phyloP scores from a whole-genome alignment of 1,140 invertebrate species.

The Eupristina koningsbergeri region DNA sequence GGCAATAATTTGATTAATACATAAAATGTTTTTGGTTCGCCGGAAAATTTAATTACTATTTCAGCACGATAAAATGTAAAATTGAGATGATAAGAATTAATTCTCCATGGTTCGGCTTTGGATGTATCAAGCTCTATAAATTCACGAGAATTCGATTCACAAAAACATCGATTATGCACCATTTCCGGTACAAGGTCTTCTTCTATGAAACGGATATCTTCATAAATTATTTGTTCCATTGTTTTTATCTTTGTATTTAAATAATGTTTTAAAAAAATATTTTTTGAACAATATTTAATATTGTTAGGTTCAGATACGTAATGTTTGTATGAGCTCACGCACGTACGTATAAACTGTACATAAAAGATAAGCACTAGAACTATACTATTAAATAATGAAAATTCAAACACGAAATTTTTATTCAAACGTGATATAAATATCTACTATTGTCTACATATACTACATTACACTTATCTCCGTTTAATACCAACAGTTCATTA shows the following conservation, averaged over 20 bases:
- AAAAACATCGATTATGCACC: slow-evolving; percentile 66
- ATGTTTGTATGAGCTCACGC: neutral
- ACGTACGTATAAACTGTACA: neutral
- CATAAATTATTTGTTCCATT: neutral
- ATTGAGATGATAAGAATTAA: slow-evolving; percentile 37
- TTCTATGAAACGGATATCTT: slow-evolving; percentile 60
- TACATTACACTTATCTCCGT: no score
- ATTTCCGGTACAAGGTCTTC: slow-evolving; percentile 64
- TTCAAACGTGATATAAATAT: neutral
- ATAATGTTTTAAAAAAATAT: no score
- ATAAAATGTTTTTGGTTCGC: slow-evolving; percentile 55
- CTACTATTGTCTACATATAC: no score
- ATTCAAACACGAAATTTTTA: neutral
- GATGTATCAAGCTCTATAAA: slow-evolving; percentile 66
- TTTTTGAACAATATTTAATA: no score
- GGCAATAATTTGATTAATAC: slow-evolving; percentile 63
- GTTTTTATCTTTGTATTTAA: neutral
- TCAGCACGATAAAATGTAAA: slow-evolving; percentile 51
- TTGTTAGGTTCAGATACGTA: neutral
- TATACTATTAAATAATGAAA: neutral
- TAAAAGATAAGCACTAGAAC: neutral
- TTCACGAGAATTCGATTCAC: slow-evolving; percentile 65
- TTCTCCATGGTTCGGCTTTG: slow-evolving; percentile 16
- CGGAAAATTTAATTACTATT: slow-evolving; percentile 63
- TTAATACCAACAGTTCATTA: no score